Evolutionary conservation across 1,140 invertebrate species (phyloP), one percentile per base, ranked within the genome.

Genomic region (Drosophila takahashii): DNA sequence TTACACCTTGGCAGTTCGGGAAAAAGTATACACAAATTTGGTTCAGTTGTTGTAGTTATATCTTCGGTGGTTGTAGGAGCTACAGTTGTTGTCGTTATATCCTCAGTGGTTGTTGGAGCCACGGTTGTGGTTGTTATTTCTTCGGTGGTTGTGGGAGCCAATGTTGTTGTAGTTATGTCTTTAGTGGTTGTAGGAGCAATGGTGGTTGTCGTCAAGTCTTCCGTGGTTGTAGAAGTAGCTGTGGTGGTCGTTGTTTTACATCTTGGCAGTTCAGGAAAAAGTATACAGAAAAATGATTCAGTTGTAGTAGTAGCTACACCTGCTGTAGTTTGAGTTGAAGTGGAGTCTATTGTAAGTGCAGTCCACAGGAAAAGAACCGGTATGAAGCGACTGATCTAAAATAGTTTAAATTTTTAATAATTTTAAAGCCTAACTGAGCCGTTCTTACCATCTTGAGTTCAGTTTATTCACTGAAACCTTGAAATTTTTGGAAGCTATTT

Each of bases 371-470:
- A n/a, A 13, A 48, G 0, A 26, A 13, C 11, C 4, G 39, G 11
- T 32, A 29, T 16, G 1, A 26, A 13, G 6, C 26, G 26, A 42
- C 10, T 11, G n/a, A 8, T 39, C 62, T 66, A 39, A 2, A 39
- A 39, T 6, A 8, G 2, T 15, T 7, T 10, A 10, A 32, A 13
- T 39, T 27, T 36, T 4, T 11, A 15, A 36, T 8, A 18, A 34
- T 29, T 62, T 18, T 8, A 0, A 11, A 9, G 13, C 6, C 10
- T 6, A 0, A 4, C 36, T 10, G 42, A 5, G 4, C 7, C 27
- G 26, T 1, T 48, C 42, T 39, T 66, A 66, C 62, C 62, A 48
- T 64, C 7, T 29, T 66, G 62, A 39, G 16, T 15, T 32, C 29
- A 9, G 13, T 10, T 1, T 2, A 6, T 6, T 10, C 16, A 48